phyloP scores from a whole-genome alignment of 2,113 vertebrate species.

The Rhagologus leucostigma region DNA sequence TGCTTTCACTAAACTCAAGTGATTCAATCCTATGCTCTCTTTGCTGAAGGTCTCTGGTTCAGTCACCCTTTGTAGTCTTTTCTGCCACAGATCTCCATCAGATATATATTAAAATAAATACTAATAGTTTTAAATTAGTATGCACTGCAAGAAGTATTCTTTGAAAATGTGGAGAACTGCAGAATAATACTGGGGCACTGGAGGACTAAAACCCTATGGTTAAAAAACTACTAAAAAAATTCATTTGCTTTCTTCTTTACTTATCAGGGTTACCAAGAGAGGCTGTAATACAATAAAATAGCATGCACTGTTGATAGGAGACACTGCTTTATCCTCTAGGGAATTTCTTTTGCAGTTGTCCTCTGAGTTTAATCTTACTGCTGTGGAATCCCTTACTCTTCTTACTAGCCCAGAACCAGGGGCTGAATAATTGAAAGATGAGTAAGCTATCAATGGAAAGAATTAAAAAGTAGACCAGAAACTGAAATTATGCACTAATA shows the following conservation, averaged over 20 bases:
- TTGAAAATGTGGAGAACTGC: background rate
- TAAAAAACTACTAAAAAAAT: background rate
- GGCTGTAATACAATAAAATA: background rate
- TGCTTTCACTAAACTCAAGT: background rate
- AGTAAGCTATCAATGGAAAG: background rate
- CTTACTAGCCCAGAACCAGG: background rate
- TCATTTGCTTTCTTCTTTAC: background rate
- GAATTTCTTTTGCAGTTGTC: slow-evolving; percentile 16
- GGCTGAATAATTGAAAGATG: background rate
- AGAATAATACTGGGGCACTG: background rate
- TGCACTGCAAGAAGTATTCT: background rate
- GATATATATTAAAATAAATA: background rate
- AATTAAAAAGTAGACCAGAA: background rate
- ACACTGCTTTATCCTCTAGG: background rate
- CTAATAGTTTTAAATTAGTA: background rate
- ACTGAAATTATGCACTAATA: background rate
- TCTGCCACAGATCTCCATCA: background rate
- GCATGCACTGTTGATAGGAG: background rate
- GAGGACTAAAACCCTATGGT: background rate
- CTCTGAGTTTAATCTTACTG: background rate
- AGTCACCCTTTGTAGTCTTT: background rate
- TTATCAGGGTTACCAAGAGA: background rate
- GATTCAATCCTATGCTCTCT: background rate
- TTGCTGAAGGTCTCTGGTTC: background rate
- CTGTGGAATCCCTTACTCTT: background rate